Evolutionary conservation across 2,797 vertebrate species (phyloP).

Genomic region (Sebastolobus alascanus): DNA sequence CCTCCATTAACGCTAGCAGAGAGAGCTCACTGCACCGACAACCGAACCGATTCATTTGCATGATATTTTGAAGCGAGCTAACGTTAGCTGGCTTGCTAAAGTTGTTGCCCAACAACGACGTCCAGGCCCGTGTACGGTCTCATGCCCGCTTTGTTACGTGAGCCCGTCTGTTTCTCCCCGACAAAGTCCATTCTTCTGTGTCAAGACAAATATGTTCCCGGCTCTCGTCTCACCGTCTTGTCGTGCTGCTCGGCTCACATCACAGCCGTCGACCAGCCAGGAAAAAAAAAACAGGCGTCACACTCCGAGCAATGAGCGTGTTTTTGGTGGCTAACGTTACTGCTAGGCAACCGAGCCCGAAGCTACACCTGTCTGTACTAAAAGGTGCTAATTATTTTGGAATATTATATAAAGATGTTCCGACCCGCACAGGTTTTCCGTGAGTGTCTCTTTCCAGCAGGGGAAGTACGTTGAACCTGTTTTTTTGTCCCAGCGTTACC

Average conservation of each 20-base stretch:
- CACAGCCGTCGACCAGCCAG: constrained; percentile 59
- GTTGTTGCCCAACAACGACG: constrained; percentile 75
- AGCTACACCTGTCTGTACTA: constrained; percentile 9
- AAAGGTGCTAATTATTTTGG: background rate
- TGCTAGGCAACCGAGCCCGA: constrained; percentile 12
- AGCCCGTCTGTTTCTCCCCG: constrained; percentile 29
- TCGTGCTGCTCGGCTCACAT: constrained; percentile 74
- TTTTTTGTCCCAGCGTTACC: constrained; percentile 59
- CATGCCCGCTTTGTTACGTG: constrained; percentile 51
- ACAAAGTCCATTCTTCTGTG: constrained; percentile 74
- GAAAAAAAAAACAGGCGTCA: constrained; percentile 82
- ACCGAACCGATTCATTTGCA: constrained; percentile 70
- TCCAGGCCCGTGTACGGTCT: constrained; percentile 68
- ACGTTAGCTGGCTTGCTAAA: constrained; percentile 77
- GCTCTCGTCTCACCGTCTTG: constrained; percentile 60
- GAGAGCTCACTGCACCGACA: constrained; percentile 53
- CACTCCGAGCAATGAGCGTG: constrained; percentile 76
- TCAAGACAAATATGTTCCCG: constrained; percentile 44
- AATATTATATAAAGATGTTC: constrained; percentile 5
- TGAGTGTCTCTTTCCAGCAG: constrained; percentile 26
- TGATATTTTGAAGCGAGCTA: constrained; percentile 66
- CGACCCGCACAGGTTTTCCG: background rate
- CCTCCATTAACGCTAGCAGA: constrained; percentile 75
- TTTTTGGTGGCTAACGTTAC: constrained; percentile 67
- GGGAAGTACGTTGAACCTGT: constrained; percentile 54